Evolutionary conservation across 1,140 invertebrate genomes (phyloP).

Genomic region (Psix sp.): DNA sequence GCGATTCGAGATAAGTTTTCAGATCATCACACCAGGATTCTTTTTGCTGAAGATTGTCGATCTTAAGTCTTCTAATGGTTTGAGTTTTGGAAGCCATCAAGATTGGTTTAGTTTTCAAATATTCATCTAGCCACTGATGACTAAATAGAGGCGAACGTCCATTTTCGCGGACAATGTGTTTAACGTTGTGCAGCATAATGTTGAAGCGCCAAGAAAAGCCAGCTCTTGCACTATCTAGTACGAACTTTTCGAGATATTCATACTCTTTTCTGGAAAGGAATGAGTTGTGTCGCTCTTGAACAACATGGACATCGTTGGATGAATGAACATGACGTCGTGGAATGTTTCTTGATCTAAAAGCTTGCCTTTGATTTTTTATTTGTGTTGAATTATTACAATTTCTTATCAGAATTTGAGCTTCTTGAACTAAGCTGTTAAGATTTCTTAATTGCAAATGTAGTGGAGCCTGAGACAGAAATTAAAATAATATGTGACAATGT

Average conservation of each 20-base stretch:
- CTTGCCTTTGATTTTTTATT: neutral
- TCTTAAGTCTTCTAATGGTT: constrained; percentile 1
- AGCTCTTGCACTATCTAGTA: constrained; percentile 1
- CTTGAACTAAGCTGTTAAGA: constrained; percentile 5
- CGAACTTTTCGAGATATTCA: constrained; percentile 15
- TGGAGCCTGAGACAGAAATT: constrained; percentile 4
- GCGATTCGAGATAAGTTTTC: neutral
- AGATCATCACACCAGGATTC: constrained; percentile 6
- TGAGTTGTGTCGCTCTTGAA: constrained; percentile 2
- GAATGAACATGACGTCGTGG: neutral
- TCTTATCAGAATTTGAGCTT: neutral
- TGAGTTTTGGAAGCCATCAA: neutral
- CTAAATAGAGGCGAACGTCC: neutral
- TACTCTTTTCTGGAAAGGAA: constrained; percentile 6
- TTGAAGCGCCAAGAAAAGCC: constrained; percentile 16
- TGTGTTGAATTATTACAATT: constrained; percentile 7
- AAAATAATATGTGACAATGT: constrained; percentile 3
- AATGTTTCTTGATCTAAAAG: neutral
- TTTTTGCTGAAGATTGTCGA: constrained; percentile 4
- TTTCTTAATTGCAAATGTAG: constrained; percentile 13
- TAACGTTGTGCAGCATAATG: constrained; percentile 1
- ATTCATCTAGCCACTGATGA: constrained; percentile 15
- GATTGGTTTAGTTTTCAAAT: constrained; percentile 10
- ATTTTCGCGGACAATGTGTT: constrained; percentile 11
- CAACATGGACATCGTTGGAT: neutral